Evolutionary conservation across 2,888 invertebrate species (phyloP).

Genomic region (Adelphocoris suturalis): DNA sequence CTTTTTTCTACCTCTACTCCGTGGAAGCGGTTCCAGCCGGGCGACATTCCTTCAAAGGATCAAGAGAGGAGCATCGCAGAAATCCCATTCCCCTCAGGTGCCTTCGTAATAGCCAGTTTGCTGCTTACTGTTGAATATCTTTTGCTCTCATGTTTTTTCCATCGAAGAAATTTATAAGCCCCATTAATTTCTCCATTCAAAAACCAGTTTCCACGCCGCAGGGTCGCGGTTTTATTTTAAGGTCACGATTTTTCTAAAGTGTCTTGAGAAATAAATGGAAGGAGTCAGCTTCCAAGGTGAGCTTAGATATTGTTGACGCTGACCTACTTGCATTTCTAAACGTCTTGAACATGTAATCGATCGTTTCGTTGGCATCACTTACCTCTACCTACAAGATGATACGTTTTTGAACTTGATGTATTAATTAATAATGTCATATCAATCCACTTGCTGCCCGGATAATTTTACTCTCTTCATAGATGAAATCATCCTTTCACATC

Average conservation of each 20-base stretch:
- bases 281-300: background rate
- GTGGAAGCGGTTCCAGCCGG: slow-evolving; percentile 21
- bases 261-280: background rate
- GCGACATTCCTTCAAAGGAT: slow-evolving; percentile 36
- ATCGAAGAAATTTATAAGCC: background rate
- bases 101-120: slow-evolving; percentile 13
- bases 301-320: background rate
- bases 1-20: slow-evolving; percentile 10
- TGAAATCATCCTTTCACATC: no score
- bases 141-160: background rate
- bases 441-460: no score
- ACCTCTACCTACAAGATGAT: no score
- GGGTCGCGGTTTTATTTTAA: background rate
- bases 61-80: slow-evolving; percentile 21
- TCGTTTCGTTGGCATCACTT: no score
- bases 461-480: no score
- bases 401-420: no score
- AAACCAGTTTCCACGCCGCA: slow-evolving; percentile 8
- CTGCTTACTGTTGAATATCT: slow-evolving; percentile 9
- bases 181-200: slow-evolving; percentile 22
- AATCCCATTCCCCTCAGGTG: slow-evolving; percentile 20
- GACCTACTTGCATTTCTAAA: slow-evolving; percentile 26
- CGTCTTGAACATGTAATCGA: no score
- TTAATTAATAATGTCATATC: no score
- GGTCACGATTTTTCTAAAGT: slow-evolving; percentile 5